phyloP scores from a whole-genome alignment of 2,888 invertebrate species.

The Amphimallon solstitiale region DNA sequence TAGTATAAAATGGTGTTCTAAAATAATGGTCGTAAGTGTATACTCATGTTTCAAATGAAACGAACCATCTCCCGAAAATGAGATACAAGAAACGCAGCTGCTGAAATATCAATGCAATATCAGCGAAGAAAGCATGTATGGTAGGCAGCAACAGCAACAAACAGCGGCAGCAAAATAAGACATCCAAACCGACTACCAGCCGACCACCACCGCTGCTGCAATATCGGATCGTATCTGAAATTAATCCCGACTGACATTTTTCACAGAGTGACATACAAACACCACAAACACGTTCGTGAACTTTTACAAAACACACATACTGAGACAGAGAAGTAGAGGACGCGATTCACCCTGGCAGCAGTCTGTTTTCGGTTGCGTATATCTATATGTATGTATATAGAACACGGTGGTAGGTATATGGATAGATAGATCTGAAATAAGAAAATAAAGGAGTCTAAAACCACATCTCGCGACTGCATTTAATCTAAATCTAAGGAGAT shows the following conservation, averaged over 20 bases:
- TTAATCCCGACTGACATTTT: conserved; percentile 44
- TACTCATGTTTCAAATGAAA: no score
- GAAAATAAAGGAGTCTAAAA: background rate
- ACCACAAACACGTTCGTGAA: conserved; percentile 10
- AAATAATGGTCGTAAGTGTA: no score
- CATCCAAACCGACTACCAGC: conserved; percentile 23
- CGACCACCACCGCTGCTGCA: conserved; percentile 1
- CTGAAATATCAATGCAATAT: no score
- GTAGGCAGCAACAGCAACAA: background rate
- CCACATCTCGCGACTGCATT: conserved; percentile 22
- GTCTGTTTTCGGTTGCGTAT: conserved; percentile 12
- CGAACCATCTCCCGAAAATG: no score
- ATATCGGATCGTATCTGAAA: conserved; percentile 31
- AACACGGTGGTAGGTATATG: conserved; percentile 29
- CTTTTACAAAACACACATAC: conserved; percentile 44
- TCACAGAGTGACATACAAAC: conserved; percentile 47
- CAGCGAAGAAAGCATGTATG: conserved; percentile 2
- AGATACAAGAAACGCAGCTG: no score
- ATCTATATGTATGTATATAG: background rate
- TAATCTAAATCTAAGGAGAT: conserved; percentile 46
- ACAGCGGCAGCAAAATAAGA: conserved; percentile 16
- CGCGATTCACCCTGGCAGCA: conserved; percentile 11
- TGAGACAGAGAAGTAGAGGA: conserved; percentile 35
- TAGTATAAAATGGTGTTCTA: no score
- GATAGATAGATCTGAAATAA: background rate